Evolutionary conservation across 1,140 invertebrate species (phyloP), one percentile per base, ranked within the genome.

Genomic region (Bombyx mori): DNA sequence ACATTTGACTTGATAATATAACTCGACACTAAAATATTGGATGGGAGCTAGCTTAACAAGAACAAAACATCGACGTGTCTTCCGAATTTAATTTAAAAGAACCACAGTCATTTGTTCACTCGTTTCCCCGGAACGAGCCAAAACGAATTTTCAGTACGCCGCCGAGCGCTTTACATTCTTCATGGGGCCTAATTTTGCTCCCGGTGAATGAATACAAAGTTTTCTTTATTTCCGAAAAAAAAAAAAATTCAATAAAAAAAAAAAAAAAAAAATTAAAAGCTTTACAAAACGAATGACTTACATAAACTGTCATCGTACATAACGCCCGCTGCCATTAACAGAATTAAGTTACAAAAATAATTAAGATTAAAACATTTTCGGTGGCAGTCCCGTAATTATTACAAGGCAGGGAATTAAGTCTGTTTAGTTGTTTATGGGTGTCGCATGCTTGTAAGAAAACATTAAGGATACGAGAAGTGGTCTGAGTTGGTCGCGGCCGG

Each of bases 101-200:
- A 73, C 76, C 78, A 70, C 78, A 79, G 66, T 69, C 68, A 81
- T 78, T 77, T 77, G 70, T 81, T 75, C 68, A 47, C 52, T 51
- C 59, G 51, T 52, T 54, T 66, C 62, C 61, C 56, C 61, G 8
- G 69, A 73, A 79, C 75, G 69, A 75, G 69, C 67, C 70, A 56
- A 68, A 78, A 71, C 75, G 62, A 75, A 75, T 73, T 35, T 77
- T 72, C 61, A 59, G 55, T 64, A 63, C 64, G 63, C 61, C 54
- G 60, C 52, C 35, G 56, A 60, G 55, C 59, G 71, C 57, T 73
- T 73, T 69, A 76, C 75, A 79, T 79, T 76, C 78, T 75, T 75
- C 62, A 65, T 73, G 66, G 60, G 50, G 44, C 59, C 61, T 68
- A 64, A 71, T 66, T 71, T 61, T 62, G 59, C 53, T 52, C 55